These are phyloP conservation scores for Cerceris rybyensis DNA, from an alignment of 2,888 invertebrate species.

Conservation along the genomic window DNA sequence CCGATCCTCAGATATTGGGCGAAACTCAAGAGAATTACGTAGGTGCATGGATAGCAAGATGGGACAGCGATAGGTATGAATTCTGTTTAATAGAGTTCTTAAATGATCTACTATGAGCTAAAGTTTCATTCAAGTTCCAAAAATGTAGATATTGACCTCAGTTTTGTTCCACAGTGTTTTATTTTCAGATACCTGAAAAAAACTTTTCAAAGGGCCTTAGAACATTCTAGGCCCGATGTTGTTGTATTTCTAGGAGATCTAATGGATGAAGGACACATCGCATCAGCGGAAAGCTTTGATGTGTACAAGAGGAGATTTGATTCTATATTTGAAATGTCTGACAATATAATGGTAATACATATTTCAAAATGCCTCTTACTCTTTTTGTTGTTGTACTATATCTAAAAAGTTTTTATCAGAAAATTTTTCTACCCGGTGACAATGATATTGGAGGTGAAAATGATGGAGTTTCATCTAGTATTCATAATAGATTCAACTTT, in stretches of 20 bases:
- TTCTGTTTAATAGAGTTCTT: neutral
- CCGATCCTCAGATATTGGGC: constrained; percentile 97
- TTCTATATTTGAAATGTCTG: constrained; percentile 84
- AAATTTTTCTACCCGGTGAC: constrained; percentile 95
- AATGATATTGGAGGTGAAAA: constrained; percentile 98
- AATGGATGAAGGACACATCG: constrained; percentile 95
- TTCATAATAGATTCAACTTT: constrained; percentile 87
- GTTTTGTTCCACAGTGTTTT: constrained; percentile 51
- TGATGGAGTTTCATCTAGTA: constrained; percentile 88
- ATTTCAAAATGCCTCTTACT: neutral
- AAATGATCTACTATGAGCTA: neutral
- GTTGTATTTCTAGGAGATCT: constrained; percentile 96
- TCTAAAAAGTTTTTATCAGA: constrained; percentile 81
- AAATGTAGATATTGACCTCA: constrained; percentile 27
- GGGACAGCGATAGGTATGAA: constrained; percentile 93
- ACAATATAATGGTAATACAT: constrained; percentile 74
- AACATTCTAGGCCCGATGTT: constrained; percentile 90
- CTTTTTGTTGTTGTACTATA: neutral
- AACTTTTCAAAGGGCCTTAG: constrained; percentile 89
- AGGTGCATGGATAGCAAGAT: constrained; percentile 88
- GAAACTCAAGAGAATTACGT: constrained; percentile 87
- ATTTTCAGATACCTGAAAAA: constrained; percentile 88
- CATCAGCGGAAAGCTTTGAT: constrained; percentile 88
- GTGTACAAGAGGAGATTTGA: constrained; percentile 89
- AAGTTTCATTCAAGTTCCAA: no score